These are phyloP conservation scores for Eclectus roratus DNA, from an alignment of 2,113 vertebrate species.

Conservation along the genomic window DNA sequence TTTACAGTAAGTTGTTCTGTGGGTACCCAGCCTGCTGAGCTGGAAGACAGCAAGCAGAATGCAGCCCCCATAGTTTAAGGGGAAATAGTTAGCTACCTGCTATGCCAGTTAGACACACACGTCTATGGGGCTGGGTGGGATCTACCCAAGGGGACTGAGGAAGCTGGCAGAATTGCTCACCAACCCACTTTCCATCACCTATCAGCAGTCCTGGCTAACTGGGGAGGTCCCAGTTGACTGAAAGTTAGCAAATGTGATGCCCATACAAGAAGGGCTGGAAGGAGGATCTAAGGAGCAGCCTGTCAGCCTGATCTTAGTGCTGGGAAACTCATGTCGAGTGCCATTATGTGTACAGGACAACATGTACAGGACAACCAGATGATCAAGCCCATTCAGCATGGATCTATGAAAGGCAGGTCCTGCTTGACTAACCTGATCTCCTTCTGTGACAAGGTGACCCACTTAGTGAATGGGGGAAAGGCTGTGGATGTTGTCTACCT, in stretches of 20 bases:
- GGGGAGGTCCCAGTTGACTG: background rate
- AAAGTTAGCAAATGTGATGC: background rate
- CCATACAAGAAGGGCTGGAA: background rate
- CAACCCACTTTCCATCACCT: background rate
- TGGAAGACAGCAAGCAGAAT: accelerated
- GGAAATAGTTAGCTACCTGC: background rate
- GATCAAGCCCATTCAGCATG: background rate
- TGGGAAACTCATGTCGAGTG: background rate
- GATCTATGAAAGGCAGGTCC: background rate
- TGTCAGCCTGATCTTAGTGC: background rate
- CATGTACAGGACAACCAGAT: background rate
- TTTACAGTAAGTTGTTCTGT: background rate
- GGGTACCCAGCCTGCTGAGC: background rate
- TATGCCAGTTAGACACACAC: accelerated
- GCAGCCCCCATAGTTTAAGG: background rate
- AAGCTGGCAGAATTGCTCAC: background rate
- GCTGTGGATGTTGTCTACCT: background rate
- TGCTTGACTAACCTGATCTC: background rate
- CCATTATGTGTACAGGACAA: background rate
- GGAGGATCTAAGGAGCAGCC: background rate
- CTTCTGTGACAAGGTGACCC: background rate
- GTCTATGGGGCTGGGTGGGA: background rate
- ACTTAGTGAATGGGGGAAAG: background rate
- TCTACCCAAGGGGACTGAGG: background rate
- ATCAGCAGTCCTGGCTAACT: background rate